These are phyloP conservation scores for Calosoma granatense DNA, from an alignment of 1,140 invertebrate species.

Conservation along the genomic window DNA sequence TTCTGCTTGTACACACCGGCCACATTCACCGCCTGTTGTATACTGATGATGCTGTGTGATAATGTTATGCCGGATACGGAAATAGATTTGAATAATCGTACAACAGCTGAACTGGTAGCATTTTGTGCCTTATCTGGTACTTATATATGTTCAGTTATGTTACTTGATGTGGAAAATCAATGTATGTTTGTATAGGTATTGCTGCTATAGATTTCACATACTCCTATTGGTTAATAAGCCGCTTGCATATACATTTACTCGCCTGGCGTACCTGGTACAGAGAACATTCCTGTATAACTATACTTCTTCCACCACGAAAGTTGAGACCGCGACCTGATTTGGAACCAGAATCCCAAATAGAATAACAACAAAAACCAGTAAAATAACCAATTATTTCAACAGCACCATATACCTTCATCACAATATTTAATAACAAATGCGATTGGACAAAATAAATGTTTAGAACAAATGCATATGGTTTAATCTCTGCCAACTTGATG, in stretches of 20 bases:
- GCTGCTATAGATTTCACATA: conserved; percentile 34
- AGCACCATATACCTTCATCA: neutral
- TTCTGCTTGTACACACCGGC: conserved; percentile 31
- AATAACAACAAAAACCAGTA: neutral
- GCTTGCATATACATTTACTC: conserved; percentile 25
- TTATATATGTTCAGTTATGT: neutral
- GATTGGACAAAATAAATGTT: too few relatives aligned
- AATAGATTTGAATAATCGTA: conserved; percentile 17
- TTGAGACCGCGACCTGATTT: conserved; percentile 8
- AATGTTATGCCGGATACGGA: conserved; percentile 22
- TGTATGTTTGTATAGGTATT: conserved; percentile 22
- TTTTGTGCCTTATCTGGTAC: conserved; percentile 30
- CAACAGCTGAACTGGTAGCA: conserved; percentile 25
- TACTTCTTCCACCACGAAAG: conserved; percentile 26
- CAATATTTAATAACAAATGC: too few relatives aligned
- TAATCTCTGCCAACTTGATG: conserved; percentile 48
- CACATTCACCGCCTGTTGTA: conserved; percentile 28
- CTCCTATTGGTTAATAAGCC: conserved; percentile 29
- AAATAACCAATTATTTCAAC: neutral
- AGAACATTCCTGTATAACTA: conserved; percentile 23
- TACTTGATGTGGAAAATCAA: neutral
- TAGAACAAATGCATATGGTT: conserved; percentile 18
- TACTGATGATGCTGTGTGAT: conserved; percentile 30
- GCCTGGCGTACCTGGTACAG: conserved; percentile 31
- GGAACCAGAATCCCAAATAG: neutral